Evolutionary conservation across 1,140 invertebrate species (phyloP).

Genomic region (Drosophila parabipectinata): DNA sequence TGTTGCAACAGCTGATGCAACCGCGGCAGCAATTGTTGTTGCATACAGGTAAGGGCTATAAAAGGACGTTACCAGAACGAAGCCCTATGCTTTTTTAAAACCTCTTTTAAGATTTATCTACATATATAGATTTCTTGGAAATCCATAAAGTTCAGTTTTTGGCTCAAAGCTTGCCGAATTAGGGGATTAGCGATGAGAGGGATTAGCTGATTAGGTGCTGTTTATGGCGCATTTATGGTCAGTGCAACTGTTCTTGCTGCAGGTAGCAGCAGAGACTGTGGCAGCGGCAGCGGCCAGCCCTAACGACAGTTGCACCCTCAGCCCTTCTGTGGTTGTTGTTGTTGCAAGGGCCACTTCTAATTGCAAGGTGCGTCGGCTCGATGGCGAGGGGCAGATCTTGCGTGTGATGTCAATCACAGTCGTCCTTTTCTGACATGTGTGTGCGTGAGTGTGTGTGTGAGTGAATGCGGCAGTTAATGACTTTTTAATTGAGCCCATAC

Average conservation of each 20-base stretch:
- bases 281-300: neutral
- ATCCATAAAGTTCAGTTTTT: neutral
- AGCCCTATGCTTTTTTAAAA: neutral
- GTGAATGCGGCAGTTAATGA: slow-evolving; percentile 62
- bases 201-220: slow-evolving; percentile 15
- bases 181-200: neutral
- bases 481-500: slow-evolving; percentile 80
- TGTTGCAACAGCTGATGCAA: slow-evolving; percentile 67
- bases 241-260: slow-evolving; percentile 45
- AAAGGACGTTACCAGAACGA: neutral
- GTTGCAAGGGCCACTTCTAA: slow-evolving; percentile 40
- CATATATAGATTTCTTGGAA: neutral
- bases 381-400: slow-evolving; percentile 43
- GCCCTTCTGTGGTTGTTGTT: slow-evolving; percentile 13
- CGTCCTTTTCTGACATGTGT: slow-evolving; percentile 20
- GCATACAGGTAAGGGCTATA: neutral
- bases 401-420: slow-evolving; percentile 75
- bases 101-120: neutral
- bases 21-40: slow-evolving; percentile 59
- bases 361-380: slow-evolving; percentile 38
- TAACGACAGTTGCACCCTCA: slow-evolving; percentile 28
- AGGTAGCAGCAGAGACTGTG: slow-evolving; percentile 4
- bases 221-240: slow-evolving; percentile 70
- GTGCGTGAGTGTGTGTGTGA: slow-evolving; percentile 12
- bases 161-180: neutral